Evolutionary conservation across 1,140 invertebrate genomes (phyloP).

Genomic region (Drusus annulatus): DNA sequence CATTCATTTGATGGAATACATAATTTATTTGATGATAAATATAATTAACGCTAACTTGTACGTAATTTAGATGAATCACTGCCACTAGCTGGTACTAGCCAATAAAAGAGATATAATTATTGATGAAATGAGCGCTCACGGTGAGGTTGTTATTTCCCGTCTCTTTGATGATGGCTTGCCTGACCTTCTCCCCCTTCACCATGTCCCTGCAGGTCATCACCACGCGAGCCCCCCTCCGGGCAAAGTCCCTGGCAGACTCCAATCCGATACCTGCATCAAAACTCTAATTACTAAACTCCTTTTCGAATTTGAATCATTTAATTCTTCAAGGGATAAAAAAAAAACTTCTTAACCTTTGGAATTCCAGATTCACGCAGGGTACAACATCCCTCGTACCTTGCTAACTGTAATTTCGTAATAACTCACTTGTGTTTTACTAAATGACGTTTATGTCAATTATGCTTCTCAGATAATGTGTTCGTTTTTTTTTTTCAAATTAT

Average conservation of each 20-base stretch:
- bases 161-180: constrained; percentile 62
- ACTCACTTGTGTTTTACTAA: neutral
- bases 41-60: too few relatives aligned
- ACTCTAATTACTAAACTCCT: neutral
- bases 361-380: neutral
- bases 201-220: constrained; percentile 80
- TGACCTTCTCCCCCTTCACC: constrained; percentile 73
- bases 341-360: too few relatives aligned
- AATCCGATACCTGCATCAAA: constrained; percentile 75
- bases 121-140: constrained; percentile 58
- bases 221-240: constrained; percentile 76
- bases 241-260: constrained; percentile 79
- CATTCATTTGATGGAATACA: too few relatives aligned
- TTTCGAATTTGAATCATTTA: too few relatives aligned
- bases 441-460: too few relatives aligned
- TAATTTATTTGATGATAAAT: too few relatives aligned
- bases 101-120: too few relatives aligned
- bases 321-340: neutral
- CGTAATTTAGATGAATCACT: too few relatives aligned
- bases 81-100: too few relatives aligned
- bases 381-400: neutral
- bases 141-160: constrained; percentile 66
- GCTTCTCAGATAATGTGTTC: too few relatives aligned
- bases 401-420: too few relatives aligned
- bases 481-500: too few relatives aligned